Base-by-base conservation (phyloP, 2,113 vertebrate species). In the Silurus meridionalis region DNA sequence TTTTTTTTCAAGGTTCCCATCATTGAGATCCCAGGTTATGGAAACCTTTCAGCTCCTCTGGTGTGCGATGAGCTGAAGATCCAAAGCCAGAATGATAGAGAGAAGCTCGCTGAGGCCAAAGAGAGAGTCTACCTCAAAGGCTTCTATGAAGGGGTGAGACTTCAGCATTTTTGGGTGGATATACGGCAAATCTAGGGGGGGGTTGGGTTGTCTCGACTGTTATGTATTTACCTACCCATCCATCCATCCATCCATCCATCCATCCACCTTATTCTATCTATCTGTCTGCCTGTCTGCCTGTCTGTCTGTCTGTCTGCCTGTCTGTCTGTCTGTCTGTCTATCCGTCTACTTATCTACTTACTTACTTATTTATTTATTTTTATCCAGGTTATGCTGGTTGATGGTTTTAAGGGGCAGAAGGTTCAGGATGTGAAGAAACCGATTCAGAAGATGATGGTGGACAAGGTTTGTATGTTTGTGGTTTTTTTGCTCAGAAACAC, bases 131-230 rank as follows among this genome's bases (percentile, higher is more conserved):
- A 99, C 91, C 93, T 99, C 67, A 98, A 97, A 91, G 98, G 96
- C 78, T 99, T 99, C 93, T 99, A 99, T 91, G 98, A 99, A 79
- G 98, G 98, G 89, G 98, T 99, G 93, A 97, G 97, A 94, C 79
- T 74, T 10, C 2, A n/a, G 3, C 5, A 14, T 64, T 85, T 53
- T 8, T 2, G 52, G 52, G 8, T 15, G 37, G 37, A 37, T 37
- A 9, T 57, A 57, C 3, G 55, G 55, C 8, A 57, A 8, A 57
- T 57, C 55, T 13, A 57, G 55, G 55, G 37, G 37, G 37, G 37
- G 37, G 1, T 37, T 37, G 28, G 28, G 28, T 37, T 37, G 28
- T 37, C 28, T 37, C 28, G 28, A 37, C 28, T 37, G 28, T 37
- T 37, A 37, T 37, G 28, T 37, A 37, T 37, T 37, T 37, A 37